Conservation (phyloP, 2,113 vertebrate species). For the Odocoileus hemionus region DNA sequence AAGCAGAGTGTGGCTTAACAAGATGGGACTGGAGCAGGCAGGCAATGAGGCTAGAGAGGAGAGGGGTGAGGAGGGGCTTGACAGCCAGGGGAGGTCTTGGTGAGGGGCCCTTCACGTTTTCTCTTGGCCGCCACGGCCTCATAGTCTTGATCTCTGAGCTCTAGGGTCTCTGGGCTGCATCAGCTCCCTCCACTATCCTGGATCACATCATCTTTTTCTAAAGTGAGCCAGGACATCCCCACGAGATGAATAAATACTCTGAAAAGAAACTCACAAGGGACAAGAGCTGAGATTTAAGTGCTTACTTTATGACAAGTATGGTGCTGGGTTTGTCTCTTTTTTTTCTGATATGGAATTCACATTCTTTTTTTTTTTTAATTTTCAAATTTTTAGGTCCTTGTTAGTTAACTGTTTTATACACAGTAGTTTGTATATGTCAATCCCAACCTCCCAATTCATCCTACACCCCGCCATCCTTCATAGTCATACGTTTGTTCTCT, state of each 20-base stretch:
- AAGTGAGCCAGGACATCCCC: neutral
- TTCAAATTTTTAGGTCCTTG: neutral
- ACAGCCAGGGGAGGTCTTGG: neutral
- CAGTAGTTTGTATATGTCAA: neutral
- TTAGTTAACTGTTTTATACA: neutral
- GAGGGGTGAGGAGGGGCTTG: neutral
- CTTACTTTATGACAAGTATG: neutral
- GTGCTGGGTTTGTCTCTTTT: neutral
- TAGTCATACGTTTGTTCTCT: neutral
- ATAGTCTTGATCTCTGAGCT: neutral
- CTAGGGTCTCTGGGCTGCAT: neutral
- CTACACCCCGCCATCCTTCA: neutral
- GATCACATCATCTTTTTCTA: neutral
- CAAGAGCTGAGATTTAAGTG: neutral
- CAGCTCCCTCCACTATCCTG: neutral
- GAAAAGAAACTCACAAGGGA: neutral
- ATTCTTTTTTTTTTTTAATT: neutral
- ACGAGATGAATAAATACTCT: neutral
- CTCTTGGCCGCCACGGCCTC: accelerated
- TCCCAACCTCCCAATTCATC: neutral
- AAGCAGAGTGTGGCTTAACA: neutral
- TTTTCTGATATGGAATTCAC: neutral
- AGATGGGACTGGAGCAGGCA: neutral
- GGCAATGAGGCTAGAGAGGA: neutral
- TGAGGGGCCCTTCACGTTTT: neutral